These are phyloP conservation scores for Eristalinus aeneus DNA, from an alignment of 2,888 invertebrate species.

Conservation along the genomic window DNA sequence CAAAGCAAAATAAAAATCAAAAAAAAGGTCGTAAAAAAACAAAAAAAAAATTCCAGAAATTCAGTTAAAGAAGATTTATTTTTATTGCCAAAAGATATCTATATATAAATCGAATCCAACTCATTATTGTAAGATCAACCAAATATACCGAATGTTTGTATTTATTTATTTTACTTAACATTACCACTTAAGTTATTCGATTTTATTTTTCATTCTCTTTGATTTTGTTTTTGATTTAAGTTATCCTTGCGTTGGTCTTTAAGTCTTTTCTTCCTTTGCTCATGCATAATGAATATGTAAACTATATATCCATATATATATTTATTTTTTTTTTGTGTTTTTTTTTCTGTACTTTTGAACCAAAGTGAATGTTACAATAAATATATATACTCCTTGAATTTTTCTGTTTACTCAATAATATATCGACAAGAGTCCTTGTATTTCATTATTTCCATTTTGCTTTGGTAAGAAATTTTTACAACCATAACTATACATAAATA, in stretches of 20 bases:
- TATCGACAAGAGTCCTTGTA: conserved; percentile 46
- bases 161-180: conserved; percentile 52
- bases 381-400: conserved; percentile 6
- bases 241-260: conserved; percentile 15
- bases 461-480: conserved; percentile 38
- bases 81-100: conserved; percentile 44
- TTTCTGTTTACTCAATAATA: conserved; percentile 47
- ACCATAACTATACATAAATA: conserved; percentile 16
- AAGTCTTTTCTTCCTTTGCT: conserved; percentile 28
- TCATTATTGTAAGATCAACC: conserved; percentile 56
- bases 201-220: conserved; percentile 17
- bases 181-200: conserved; percentile 28
- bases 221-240: neutral
- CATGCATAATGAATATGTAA: conserved; percentile 50
- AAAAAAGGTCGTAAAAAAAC: neutral
- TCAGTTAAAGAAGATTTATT: conserved; percentile 41
- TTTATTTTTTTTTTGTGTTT: conserved; percentile 6
- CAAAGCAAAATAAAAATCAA: conserved; percentile 34
- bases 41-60: neutral
- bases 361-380: conserved; percentile 57
- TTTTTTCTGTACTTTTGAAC: conserved; percentile 32
- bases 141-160: conserved; percentile 54
- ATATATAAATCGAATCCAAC: conserved; percentile 17
- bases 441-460: conserved; percentile 30
- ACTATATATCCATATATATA: conserved; percentile 6